These are phyloP conservation scores for Dynastes maya DNA, from an alignment of 2,888 invertebrate species.

Conservation along the genomic window DNA sequence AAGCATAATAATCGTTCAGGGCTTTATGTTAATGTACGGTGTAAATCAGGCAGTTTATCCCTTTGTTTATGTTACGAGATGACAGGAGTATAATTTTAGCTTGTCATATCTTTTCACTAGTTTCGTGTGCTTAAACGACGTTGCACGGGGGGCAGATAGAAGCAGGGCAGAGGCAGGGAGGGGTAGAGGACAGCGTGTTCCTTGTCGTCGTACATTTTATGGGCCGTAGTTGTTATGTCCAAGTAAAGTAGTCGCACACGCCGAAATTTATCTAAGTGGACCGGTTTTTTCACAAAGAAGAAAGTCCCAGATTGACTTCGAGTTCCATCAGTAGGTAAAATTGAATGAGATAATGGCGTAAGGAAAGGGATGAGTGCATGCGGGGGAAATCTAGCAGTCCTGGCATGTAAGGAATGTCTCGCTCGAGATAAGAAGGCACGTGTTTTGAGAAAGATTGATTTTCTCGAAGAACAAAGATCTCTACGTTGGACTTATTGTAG, in stretches of 20 bases:
- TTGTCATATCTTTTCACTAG: slow-evolving; percentile 48
- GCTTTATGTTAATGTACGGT: slow-evolving; percentile 57
- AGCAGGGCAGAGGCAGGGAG: neutral
- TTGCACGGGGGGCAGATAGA: neutral
- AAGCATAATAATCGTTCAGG: slow-evolving; percentile 53
- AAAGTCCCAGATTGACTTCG: neutral
- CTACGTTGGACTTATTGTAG: too few relatives aligned
- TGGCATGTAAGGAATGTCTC: neutral
- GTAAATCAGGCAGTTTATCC: slow-evolving; percentile 59
- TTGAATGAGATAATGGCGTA: neutral
- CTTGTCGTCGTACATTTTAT: neutral
- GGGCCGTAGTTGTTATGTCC: slow-evolving; percentile 5
- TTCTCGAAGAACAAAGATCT: neutral
- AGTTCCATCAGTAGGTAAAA: slow-evolving; percentile 3
- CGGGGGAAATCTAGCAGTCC: neutral
- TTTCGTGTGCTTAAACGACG: neutral
- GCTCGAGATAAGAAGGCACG: slow-evolving; percentile 35
- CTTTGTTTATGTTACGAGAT: slow-evolving; percentile 57
- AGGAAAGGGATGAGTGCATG: neutral
- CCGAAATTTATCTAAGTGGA: slow-evolving; percentile 41
- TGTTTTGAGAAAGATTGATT: neutral
- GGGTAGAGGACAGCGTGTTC: neutral
- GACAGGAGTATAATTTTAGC: slow-evolving; percentile 50
- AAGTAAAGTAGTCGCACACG: slow-evolving; percentile 22
- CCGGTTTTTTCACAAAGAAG: slow-evolving; percentile 32